Evolutionary conservation across 1,140 invertebrate species (phyloP).

Genomic region (Lordiphosa clarofinis): DNA sequence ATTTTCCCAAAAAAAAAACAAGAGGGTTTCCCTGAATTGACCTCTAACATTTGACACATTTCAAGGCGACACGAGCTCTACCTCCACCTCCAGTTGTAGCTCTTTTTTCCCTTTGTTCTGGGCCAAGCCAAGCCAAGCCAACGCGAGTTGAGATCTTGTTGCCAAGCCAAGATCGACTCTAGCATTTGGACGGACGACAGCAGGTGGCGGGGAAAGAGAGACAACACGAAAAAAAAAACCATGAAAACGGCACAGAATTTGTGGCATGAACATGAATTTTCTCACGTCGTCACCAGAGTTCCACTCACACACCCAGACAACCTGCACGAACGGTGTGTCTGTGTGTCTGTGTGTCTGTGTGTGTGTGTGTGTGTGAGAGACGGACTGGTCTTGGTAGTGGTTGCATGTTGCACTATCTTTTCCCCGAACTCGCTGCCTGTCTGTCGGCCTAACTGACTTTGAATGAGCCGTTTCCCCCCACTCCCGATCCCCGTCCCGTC

Average conservation of each 20-base stretch:
- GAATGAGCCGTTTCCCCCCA: conserved; percentile 47
- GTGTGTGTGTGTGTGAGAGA: conserved; percentile 13
- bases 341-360: too few relatives aligned
- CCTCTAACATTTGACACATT: conserved; percentile 28
- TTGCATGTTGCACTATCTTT: conserved; percentile 72
- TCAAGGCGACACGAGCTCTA: conserved; percentile 41
- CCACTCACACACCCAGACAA: conserved; percentile 26
- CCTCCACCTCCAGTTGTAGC: too few relatives aligned
- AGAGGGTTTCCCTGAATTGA: conserved; percentile 30
- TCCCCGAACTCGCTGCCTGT: conserved; percentile 53
- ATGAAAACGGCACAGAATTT: conserved; percentile 73
- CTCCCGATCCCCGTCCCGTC: neutral
- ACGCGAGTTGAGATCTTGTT: conserved; percentile 18
- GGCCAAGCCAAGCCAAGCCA: conserved; percentile 15
- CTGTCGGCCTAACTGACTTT: conserved; percentile 39
- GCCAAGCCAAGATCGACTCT: conserved; percentile 35
- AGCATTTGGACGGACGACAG: conserved; percentile 37
- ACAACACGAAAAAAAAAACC: conserved; percentile 5
- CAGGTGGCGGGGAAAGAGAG: neutral
- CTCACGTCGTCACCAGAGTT: conserved; percentile 65
- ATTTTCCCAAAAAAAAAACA: neutral
- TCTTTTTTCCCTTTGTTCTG: conserved; percentile 6
- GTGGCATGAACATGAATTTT: conserved; percentile 75
- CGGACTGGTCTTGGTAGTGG: conserved; percentile 51
- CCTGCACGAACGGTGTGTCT: too few relatives aligned